Base-by-base conservation (phyloP, 2,113 vertebrate species). In the Pomatostomus ruficeps region DNA sequence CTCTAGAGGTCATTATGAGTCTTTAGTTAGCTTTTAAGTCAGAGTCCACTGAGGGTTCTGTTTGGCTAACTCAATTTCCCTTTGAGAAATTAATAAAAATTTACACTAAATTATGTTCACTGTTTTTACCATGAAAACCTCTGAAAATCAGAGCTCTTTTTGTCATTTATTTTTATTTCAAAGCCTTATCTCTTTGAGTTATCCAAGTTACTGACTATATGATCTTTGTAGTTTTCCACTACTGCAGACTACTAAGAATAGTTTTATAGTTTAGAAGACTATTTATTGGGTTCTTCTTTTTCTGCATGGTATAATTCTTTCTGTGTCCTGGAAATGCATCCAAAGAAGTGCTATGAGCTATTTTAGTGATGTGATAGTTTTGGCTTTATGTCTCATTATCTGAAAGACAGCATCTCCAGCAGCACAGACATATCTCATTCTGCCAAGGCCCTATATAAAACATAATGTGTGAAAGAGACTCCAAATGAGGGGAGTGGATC, bases 381-480 rank as follows among this genome's bases (percentile, higher is more conserved):
- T 88, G 72, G 65, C 75, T 51, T 81, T 84, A 77, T 77, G 79
- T 77, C 72, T 93, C 63, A 36, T 87, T 87, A 85, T 93, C 65
- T 80, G 51, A 71, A 97, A 86, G 79, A 76, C 86, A 93, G 43
- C 52, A 88, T 70, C 68, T 95, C 48, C 18, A 94, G 83, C 59
- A 92, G 73, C 57, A 84, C 77, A 94, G 80, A 42, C 48, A 57
- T 92, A 90, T 33, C 72, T 93, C 79, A 91, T 84, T 76, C 68
- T 94, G 91, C 94, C 94, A 94, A 94, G 58, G 49, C 79, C 73
- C 76, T 45, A 23, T 67, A 76, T 86, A 62, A 72, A 95, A 86
- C 72, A 91, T 78, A 81, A 91, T 78, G 80, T 95, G 89, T 87
- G 91, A 95, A 88, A 93, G 70, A 94, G 20, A 67, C 35, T 57